Percentiles rank a stretch among this genome's conserved stretches.
These are phyloP conservation scores for Cyclina sinensis DNA, from an alignment of 1,140 invertebrate species.

Conservation along the genomic window DNA sequence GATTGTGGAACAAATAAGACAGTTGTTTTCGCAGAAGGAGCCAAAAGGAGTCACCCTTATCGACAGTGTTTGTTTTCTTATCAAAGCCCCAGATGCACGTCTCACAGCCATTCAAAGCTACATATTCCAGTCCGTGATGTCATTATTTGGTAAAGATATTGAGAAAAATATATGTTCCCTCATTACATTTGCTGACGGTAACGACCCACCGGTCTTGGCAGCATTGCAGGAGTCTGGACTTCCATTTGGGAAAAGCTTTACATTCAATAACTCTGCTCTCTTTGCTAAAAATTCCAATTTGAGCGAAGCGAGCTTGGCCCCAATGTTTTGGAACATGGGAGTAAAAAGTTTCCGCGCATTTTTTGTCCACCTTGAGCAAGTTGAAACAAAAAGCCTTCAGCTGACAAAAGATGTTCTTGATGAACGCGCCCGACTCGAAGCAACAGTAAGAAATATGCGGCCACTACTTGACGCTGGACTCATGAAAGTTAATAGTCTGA, in stretches of 20 bases:
- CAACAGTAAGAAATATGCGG: constrained; percentile 31
- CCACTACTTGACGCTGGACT: constrained; percentile 30
- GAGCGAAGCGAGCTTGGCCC: background rate
- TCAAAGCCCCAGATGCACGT: constrained; percentile 37
- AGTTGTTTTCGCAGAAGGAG: constrained; percentile 40
- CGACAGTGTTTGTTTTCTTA: constrained; percentile 64
- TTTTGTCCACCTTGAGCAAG: constrained; percentile 6
- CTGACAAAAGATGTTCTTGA: constrained; percentile 56
- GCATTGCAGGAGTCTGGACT: constrained; percentile 52
- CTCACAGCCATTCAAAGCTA: constrained; percentile 23
- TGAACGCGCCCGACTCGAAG: constrained; percentile 32
- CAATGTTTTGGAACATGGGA: constrained; percentile 68
- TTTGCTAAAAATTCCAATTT: constrained; percentile 33
- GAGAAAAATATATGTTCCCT: constrained; percentile 68
- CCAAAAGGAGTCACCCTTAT: constrained; percentile 56
- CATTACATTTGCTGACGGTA: constrained; percentile 69
- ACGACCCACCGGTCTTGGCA: constrained; percentile 45
- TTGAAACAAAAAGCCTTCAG: constrained; percentile 36
- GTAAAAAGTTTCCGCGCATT: constrained; percentile 36
- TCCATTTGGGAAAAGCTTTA: constrained; percentile 55
- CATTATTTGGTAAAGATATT: constrained; percentile 73
- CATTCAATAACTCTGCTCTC: constrained; percentile 41
- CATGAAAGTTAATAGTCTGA: background rate
- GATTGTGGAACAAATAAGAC: constrained; percentile 60
- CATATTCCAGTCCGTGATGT: constrained; percentile 41